Evolutionary conservation across 2,113 vertebrate genomes (phyloP).

Genomic region (Corvus cornix): DNA sequence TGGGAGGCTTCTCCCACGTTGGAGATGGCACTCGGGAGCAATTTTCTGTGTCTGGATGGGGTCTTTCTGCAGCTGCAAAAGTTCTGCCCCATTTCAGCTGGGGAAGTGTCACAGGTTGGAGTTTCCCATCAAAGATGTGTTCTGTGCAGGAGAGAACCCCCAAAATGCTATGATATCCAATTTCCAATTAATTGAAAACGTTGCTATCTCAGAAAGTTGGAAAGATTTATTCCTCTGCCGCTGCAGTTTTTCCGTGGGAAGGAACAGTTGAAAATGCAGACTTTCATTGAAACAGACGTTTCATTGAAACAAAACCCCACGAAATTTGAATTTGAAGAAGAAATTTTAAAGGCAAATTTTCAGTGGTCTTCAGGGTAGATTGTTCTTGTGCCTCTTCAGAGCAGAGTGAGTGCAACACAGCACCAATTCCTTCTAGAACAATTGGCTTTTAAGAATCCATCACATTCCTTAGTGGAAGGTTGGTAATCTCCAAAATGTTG

Average conservation of each 20-base stretch:
- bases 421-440: neutral
- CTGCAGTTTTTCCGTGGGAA: neutral
- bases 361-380: neutral
- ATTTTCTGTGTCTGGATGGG: neutral
- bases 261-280: neutral
- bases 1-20: accelerated
- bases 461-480: neutral
- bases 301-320: neutral
- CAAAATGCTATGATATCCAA: neutral
- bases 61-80: neutral
- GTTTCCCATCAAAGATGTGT: neutral
- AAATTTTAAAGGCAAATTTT: neutral
- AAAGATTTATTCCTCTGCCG: neutral
- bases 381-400: neutral
- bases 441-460: neutral
- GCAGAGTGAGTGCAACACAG: accelerated
- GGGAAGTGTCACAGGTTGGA: neutral
- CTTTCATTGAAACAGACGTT: accelerated
- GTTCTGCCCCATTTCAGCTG: neutral
- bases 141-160: neutral
- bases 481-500: neutral
- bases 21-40: neutral
- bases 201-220: accelerated
- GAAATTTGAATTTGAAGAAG: neutral
- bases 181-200: neutral